These are phyloP conservation scores for Eubasilissa regina DNA, from an alignment of 1,140 invertebrate species.

Conservation along the genomic window DNA sequence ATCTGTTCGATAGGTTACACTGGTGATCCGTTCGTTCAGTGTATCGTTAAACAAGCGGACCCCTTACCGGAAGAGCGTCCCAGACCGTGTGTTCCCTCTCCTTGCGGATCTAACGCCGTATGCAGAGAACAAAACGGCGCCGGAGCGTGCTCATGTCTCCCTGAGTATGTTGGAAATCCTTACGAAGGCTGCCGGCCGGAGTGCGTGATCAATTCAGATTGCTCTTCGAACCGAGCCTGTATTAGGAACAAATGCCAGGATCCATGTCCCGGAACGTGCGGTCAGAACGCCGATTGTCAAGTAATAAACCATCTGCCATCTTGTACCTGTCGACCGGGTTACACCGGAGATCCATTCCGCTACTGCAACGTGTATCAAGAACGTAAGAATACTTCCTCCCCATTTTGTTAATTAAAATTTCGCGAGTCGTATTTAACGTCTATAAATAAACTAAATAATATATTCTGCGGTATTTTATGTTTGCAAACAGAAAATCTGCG, in stretches of 20 bases:
- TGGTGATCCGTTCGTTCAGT: slow-evolving; percentile 83
- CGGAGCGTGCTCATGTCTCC: slow-evolving; percentile 80
- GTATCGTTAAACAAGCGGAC: slow-evolving; percentile 62
- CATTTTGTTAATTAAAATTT: slow-evolving; percentile 63
- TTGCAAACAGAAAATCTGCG: slow-evolving; percentile 61
- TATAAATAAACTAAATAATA: no score
- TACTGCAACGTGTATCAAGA: slow-evolving; percentile 72
- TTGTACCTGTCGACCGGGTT: slow-evolving; percentile 80
- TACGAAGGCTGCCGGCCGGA: slow-evolving; percentile 82
- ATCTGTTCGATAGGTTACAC: slow-evolving; percentile 78
- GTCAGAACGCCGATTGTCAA: slow-evolving; percentile 80
- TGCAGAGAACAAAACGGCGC: slow-evolving; percentile 85
- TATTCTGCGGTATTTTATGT: slow-evolving; percentile 16
- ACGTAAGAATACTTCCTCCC: slow-evolving; percentile 67
- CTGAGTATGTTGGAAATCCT: slow-evolving; percentile 83
- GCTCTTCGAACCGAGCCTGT: slow-evolving; percentile 78
- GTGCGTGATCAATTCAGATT: slow-evolving; percentile 82
- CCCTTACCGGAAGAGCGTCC: slow-evolving; percentile 65
- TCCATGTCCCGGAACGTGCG: slow-evolving; percentile 83
- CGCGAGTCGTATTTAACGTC: background rate
- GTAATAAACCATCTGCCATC: slow-evolving; percentile 84
- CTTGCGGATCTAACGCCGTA: slow-evolving; percentile 85
- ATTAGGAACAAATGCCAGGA: slow-evolving; percentile 80
- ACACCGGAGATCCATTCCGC: slow-evolving; percentile 81
- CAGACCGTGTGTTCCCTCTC: slow-evolving; percentile 81